phyloP scores from a whole-genome alignment of 2,113 vertebrate genomes.

The Rhodinocichla rosea region DNA sequence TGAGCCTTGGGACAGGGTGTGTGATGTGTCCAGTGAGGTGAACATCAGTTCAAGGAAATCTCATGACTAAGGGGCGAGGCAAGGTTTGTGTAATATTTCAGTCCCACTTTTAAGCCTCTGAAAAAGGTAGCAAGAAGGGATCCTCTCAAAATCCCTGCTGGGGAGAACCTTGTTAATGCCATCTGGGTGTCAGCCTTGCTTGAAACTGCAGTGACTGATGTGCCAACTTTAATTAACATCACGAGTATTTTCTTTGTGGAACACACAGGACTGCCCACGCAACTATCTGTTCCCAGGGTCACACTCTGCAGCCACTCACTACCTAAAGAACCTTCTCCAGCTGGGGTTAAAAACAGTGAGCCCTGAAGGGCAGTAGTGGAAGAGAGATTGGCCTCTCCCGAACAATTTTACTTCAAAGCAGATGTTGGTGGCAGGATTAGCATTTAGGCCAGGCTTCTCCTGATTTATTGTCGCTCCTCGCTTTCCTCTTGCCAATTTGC shows the following conservation, averaged over 20 bases:
- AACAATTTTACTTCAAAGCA: neutral
- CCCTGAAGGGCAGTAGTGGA: neutral
- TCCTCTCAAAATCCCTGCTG: neutral
- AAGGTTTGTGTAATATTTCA: neutral
- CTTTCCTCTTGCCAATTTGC: neutral
- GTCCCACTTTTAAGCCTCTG: neutral
- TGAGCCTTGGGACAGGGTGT: rapidly evolving
- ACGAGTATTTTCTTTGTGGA: neutral
- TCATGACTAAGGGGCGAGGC: too few species aligned
- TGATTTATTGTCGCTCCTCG: neutral
- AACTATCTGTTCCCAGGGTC: neutral
- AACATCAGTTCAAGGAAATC: neutral
- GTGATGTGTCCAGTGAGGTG: rapidly evolving
- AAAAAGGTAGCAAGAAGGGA: neutral
- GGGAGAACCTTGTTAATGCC: neutral
- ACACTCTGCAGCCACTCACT: neutral
- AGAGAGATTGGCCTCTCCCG: neutral
- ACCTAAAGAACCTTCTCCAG: neutral
- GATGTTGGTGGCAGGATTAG: neutral
- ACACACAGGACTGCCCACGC: neutral
- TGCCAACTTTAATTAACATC: neutral
- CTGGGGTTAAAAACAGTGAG: neutral
- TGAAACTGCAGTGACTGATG: neutral
- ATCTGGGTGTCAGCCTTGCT: neutral
- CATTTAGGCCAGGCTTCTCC: neutral